Conservation (phyloP, 1,140 invertebrate genomes). For the Zaprionus nigranus region DNA sequence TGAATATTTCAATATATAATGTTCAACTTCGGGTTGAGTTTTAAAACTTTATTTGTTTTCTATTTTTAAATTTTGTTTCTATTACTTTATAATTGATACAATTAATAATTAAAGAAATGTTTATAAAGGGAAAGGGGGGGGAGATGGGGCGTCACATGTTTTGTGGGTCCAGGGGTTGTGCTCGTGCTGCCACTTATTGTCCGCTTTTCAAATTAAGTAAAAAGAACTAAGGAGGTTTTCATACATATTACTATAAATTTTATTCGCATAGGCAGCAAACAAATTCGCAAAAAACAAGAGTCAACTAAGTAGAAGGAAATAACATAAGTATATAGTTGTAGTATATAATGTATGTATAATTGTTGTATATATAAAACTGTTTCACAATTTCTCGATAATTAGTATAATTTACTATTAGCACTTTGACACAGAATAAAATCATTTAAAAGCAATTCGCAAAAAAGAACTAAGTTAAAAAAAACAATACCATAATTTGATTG, state of each 20-base stretch:
- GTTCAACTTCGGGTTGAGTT: background rate
- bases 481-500: conserved; percentile 81
- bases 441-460: conserved; percentile 65
- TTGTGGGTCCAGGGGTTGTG: background rate
- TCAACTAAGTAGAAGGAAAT: conserved; percentile 46
- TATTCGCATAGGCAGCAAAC: conserved; percentile 69
- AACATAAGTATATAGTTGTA: conserved; percentile 64
- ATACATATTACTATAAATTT: conserved; percentile 70
- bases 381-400: conserved; percentile 58
- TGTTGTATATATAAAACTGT: conserved; percentile 56
- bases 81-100: conserved; percentile 75
- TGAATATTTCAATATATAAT: conserved; percentile 1
- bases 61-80: conserved; percentile 25
- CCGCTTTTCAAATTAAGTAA: conserved; percentile 52
- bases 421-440: conserved; percentile 68
- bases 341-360: conserved; percentile 49
- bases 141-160: background rate
- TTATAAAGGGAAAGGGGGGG: conserved; percentile 11
- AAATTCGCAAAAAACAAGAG: conserved; percentile 63
- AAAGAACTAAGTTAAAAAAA: conserved; percentile 54
- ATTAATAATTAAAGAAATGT: conserved; percentile 54
- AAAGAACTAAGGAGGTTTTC: conserved; percentile 38
- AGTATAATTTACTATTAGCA: conserved; percentile 65
- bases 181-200: conserved; percentile 60
- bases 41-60: conserved; percentile 28